Evolutionary conservation across 1,140 invertebrate species (phyloP).

Genomic region (Nautilus pompilius): DNA sequence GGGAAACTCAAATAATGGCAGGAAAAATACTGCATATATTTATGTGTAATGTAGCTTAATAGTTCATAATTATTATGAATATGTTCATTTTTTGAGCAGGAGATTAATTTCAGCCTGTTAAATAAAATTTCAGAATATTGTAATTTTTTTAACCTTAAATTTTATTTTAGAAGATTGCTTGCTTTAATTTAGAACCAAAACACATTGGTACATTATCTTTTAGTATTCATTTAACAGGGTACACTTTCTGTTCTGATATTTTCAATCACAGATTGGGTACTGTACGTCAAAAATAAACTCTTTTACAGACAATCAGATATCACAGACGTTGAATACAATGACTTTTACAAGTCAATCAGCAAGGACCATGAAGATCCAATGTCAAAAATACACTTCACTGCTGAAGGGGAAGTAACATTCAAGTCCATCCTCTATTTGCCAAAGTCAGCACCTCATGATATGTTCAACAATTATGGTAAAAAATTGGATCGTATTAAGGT

Average conservation of each 20-base stretch:
- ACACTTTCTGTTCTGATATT: no score
- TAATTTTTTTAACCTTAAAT: no score
- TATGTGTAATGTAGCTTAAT: neutral
- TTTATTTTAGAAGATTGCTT: no score
- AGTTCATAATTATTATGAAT: neutral
- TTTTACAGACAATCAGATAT: constrained; percentile 72
- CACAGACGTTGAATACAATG: constrained; percentile 81
- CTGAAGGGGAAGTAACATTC: constrained; percentile 98
- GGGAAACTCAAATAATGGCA: no score
- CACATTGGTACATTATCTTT: neutral
- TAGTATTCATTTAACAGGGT: neutral
- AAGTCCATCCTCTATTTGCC: constrained; percentile 94
- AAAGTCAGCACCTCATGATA: constrained; percentile 82
- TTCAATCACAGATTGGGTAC: no score
- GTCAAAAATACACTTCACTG: constrained; percentile 90
- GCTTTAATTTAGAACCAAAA: neutral
- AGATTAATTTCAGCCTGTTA: no score
- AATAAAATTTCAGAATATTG: no score
- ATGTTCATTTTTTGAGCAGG: neutral
- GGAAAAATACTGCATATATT: no score
- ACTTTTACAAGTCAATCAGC: constrained; percentile 92
- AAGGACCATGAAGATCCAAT: constrained; percentile 87
- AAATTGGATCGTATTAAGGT: constrained; percentile 92
- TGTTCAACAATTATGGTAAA: constrained; percentile 92
- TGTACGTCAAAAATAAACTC: no score